Conservation (phyloP, 2,113 vertebrate genomes). For the Python bivittatus region DNA sequence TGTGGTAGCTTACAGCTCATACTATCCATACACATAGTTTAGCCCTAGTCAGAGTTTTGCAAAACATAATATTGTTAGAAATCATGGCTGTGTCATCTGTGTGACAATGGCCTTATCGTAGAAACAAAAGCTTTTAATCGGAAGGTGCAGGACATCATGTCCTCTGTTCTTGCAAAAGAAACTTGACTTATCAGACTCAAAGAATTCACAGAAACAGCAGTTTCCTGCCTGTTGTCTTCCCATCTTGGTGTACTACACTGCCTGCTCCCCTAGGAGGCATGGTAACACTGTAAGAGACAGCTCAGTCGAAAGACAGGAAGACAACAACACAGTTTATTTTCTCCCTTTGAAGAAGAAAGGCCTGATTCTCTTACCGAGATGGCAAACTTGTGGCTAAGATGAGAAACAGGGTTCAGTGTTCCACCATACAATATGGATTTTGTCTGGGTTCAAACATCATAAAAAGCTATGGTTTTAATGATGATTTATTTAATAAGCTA, state of each 20-base stretch:
- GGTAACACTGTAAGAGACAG: background rate
- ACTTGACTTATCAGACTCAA: background rate
- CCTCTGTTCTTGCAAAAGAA: background rate
- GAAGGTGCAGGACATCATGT: background rate
- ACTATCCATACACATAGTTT: background rate
- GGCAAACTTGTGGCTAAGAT: background rate
- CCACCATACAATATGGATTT: background rate
- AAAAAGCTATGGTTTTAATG: background rate
- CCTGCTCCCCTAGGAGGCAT: background rate
- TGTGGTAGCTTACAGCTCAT: background rate
- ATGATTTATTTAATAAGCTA: background rate
- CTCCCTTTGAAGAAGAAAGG: background rate
- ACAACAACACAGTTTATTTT: background rate
- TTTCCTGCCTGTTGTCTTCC: background rate
- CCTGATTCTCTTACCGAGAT: background rate
- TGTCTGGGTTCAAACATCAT: background rate
- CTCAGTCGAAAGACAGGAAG: background rate
- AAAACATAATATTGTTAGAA: background rate
- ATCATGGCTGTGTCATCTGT: background rate
- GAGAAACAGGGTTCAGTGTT: background rate
- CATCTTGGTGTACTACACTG: background rate
- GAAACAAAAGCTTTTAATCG: background rate
- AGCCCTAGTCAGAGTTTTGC: background rate
- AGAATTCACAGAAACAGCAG: background rate
- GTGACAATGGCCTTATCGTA: no score